Evolutionary conservation across 2,888 invertebrate genomes (phyloP), one percentile per base, ranked within the genome.

Genomic region (Herminia tarsipennalis): DNA sequence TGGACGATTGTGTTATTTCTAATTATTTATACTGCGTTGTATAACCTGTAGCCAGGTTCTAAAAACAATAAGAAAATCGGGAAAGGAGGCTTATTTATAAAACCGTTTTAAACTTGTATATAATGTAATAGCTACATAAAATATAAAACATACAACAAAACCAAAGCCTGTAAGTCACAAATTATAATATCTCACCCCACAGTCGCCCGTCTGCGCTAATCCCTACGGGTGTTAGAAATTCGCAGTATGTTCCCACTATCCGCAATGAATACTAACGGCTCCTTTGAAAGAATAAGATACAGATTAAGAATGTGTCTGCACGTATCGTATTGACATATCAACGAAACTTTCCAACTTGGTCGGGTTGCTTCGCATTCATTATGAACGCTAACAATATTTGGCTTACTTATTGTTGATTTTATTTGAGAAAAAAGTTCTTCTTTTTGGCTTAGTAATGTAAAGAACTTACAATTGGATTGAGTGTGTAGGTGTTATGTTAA

Each of bases 251-350:
- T 51, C 51, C 14, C 50, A 43, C 45, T 20, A 28, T 24, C 49
- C 56, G 60, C 66, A 57, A 63, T 69, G 69, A 69, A 69, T 69
- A 69, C 66, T 44, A 45, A 34, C 34, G 28, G 22, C 17, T 33
- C 10, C 55, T 57, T 57, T 57, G 38, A 58, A 63, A 66, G 64
- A 59, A 63, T 41, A 47, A 48, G 49, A 64, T 66, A 66, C 66
- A 66, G 57, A 66, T 66, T 66, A 66, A 60, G 39, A 27, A 37
- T 43, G 22, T 60, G 55, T 66, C 63, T 55, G 52, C 57, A 66
- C 65, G 63, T 63, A 34, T 33, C 18, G 38, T 55, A 66, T 63
- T 51, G 63, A 63, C 50, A 53, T 60, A 57, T 55, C 63, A 43
- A 37, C 10, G 10, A 20, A 36, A 41, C 46, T 41, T 27, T 13